Evolutionary conservation across 1,140 invertebrate genomes (phyloP).

Genomic region (Coelopa frigida): DNA sequence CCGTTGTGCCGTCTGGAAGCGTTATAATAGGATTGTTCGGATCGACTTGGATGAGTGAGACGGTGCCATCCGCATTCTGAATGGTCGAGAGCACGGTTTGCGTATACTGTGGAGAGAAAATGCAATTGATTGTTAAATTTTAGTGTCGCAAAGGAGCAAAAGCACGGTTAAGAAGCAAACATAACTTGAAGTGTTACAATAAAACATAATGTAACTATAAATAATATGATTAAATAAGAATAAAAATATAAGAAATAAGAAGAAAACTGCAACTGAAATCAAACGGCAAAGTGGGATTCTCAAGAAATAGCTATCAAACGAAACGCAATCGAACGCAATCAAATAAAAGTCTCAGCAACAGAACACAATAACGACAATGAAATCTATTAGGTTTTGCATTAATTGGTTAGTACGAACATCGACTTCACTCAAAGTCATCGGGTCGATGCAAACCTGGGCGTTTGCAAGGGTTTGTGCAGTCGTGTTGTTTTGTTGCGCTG

Average conservation of each 20-base stretch:
- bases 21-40: constrained; percentile 91
- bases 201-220: constrained; percentile 4
- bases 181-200: background rate
- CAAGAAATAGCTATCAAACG: background rate
- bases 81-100: constrained; percentile 92
- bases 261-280: background rate
- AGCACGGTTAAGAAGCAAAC: constrained; percentile 13
- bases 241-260: constrained; percentile 3
- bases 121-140: constrained; percentile 1
- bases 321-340: constrained; percentile 10
- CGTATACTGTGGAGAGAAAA: constrained; percentile 54
- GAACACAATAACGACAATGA: constrained; percentile 13
- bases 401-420: constrained; percentile 53
- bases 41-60: constrained; percentile 94
- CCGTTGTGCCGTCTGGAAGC: constrained; percentile 90
- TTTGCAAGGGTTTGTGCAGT: constrained; percentile 50
- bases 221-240: constrained; percentile 8
- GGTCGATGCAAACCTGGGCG: constrained; percentile 67
- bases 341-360: constrained; percentile 11
- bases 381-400: constrained; percentile 4
- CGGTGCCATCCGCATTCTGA: constrained; percentile 92
- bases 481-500: constrained; percentile 12
- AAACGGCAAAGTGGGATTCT: background rate
- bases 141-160: background rate
- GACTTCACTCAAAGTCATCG: constrained; percentile 57